Evolutionary conservation across 1,140 invertebrate genomes (phyloP).

Genomic region (Aphelinus atriplicis): DNA sequence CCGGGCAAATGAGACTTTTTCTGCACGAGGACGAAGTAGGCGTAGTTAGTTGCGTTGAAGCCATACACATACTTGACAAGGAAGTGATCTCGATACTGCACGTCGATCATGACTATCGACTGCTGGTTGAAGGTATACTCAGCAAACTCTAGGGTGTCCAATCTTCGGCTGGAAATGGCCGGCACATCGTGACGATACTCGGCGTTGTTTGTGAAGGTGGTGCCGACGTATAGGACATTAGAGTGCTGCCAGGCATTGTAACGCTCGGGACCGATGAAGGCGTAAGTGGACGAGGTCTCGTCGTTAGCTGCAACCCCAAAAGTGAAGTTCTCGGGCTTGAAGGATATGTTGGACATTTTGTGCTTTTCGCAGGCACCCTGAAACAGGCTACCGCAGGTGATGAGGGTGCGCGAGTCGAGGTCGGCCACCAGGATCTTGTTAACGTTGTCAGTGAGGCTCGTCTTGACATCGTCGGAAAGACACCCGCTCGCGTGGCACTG

Average conservation of each 20-base stretch:
- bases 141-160: conserved; percentile 81
- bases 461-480: conserved; percentile 70
- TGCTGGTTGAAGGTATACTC: conserved; percentile 88
- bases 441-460: conserved; percentile 81
- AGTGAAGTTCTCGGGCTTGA: conserved; percentile 78
- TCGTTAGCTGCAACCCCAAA: conserved; percentile 91
- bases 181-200: conserved; percentile 94
- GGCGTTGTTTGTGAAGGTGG: conserved; percentile 92
- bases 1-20: conserved; percentile 88
- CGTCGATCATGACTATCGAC: conserved; percentile 89
- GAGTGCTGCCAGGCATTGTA: conserved; percentile 79
- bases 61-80: conserved; percentile 95
- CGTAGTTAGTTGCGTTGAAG: conserved; percentile 93
- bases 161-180: conserved; percentile 86
- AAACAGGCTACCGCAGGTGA: conserved; percentile 87
- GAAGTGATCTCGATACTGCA: conserved; percentile 94
- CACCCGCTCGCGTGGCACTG: conserved; percentile 89
- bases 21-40: conserved; percentile 95
- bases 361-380: conserved; percentile 92
- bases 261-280: conserved; percentile 92
- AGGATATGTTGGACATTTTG: conserved; percentile 82
- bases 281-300: conserved; percentile 89
- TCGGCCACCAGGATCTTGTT: conserved; percentile 94
- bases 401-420: conserved; percentile 79
- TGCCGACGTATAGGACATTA: conserved; percentile 92